A percentile compares a stretch with the other conserved stretches of the same genome.
phyloP scores from a whole-genome alignment of 2,113 vertebrate genomes.

The Pelusios castaneus region DNA sequence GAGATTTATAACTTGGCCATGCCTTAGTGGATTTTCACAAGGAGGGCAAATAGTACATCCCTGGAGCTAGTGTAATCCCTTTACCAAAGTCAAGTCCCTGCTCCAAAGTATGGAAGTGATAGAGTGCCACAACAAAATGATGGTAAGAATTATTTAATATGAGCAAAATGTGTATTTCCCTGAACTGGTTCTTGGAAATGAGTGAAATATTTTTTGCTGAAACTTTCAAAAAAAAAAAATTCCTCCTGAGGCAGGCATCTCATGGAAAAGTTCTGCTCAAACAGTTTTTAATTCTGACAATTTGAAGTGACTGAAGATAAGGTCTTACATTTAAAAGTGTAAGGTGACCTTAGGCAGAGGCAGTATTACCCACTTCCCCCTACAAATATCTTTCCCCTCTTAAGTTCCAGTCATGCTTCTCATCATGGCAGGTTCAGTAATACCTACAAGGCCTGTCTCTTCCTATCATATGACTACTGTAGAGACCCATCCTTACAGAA shows the following conservation, averaged over 20 bases:
- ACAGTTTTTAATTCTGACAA: background rate
- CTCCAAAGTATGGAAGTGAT: background rate
- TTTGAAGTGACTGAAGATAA: background rate
- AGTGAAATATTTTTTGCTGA: background rate
- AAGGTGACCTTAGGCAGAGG: background rate
- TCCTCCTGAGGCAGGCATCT: background rate
- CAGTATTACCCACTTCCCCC: background rate
- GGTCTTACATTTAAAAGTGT: background rate
- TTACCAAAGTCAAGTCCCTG: background rate
- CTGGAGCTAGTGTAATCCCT: background rate
- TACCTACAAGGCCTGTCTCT: background rate
- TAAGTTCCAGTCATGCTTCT: background rate
- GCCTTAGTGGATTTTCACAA: background rate
- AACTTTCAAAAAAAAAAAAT: conserved; percentile 1
- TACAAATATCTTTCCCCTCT: background rate
- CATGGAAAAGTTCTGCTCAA: background rate
- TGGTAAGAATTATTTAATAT: background rate
- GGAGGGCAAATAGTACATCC: background rate
- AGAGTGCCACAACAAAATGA: background rate
- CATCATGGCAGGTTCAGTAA: background rate
- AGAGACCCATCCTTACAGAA: background rate
- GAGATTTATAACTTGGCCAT: rapidly evolving
- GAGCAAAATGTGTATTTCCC: background rate
- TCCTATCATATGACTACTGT: background rate
- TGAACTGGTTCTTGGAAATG: background rate